Conservation (phyloP, 92 coral and sea anemone species). For the Phenganax stokvisi region DNA sequence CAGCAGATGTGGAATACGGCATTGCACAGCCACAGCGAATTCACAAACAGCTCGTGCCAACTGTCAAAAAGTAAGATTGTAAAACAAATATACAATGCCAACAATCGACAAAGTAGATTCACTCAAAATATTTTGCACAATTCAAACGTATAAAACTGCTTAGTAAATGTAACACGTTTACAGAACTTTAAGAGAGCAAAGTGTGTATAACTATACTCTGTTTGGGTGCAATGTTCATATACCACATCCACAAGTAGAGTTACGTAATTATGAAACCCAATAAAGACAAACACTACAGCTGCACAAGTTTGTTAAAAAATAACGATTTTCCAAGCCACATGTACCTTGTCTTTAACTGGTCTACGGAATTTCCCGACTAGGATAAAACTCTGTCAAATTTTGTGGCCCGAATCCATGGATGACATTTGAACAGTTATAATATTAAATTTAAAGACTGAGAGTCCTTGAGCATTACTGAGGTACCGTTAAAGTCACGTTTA, state of each 20-base stretch:
- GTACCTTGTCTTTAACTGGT: conserved; percentile 29
- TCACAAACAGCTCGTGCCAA: too few relatives aligned
- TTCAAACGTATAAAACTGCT: too few relatives aligned
- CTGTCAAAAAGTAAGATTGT: too few relatives aligned
- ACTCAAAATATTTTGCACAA: too few relatives aligned
- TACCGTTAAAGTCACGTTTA: background rate
- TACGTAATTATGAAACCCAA: conserved; percentile 3
- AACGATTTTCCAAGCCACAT: background rate
- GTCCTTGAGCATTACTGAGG: background rate
- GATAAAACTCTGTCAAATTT: conserved; percentile 28
- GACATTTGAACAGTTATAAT: background rate
- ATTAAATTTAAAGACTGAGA: background rate
- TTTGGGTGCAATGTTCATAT: background rate
- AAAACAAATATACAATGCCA: too few relatives aligned
- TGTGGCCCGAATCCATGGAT: conserved; percentile 8
- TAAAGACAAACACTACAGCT: background rate
- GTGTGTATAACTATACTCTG: background rate
- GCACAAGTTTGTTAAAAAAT: conserved; percentile 1
- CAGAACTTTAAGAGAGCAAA: background rate
- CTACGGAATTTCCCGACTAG: conserved; percentile 13
- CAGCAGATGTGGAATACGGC: too few relatives aligned
- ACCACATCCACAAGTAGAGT: background rate
- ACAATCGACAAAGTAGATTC: too few relatives aligned
- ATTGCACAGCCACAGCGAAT: too few relatives aligned
- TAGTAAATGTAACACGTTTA: too few relatives aligned